Evolutionary conservation across 2,888 invertebrate species (phyloP).

Genomic region (Stenurella melanura): DNA sequence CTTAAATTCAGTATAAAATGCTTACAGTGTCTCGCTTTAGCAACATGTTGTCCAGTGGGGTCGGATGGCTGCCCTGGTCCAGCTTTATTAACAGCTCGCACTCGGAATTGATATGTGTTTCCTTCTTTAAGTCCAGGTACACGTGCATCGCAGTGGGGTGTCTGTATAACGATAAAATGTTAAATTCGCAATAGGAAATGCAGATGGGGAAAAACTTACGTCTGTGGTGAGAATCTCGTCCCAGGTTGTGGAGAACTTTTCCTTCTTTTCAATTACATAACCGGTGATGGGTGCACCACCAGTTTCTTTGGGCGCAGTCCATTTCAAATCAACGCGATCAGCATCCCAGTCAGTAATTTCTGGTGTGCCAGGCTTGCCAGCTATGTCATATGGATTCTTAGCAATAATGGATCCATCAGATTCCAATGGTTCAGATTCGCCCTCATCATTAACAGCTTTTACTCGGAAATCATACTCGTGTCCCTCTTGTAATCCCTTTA

Average conservation of each 20-base stretch:
- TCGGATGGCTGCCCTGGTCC: constrained; percentile 95
- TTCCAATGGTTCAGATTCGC: constrained; percentile 94
- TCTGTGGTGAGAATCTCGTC: constrained; percentile 86
- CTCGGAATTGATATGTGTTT: constrained; percentile 96
- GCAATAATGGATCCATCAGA: constrained; percentile 92
- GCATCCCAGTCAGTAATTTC: constrained; percentile 92
- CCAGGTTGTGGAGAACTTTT: constrained; percentile 85
- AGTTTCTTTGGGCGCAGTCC: constrained; percentile 86
- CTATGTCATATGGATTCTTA: constrained; percentile 95
- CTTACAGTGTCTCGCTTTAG: constrained; percentile 91
- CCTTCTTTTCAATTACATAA: constrained; percentile 92
- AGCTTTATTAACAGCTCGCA: constrained; percentile 95
- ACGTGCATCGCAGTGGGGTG: constrained; percentile 86
- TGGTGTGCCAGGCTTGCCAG: constrained; percentile 91
- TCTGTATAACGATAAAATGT: constrained; percentile 70
- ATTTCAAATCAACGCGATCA: constrained; percentile 89
- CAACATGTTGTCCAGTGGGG: constrained; percentile 88
- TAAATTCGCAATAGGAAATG: background rate
- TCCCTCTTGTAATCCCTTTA: constrained; percentile 91
- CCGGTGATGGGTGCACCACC: constrained; percentile 89
- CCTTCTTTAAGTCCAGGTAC: constrained; percentile 92
- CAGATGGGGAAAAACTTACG: constrained; percentile 72
- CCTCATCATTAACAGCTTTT: constrained; percentile 95
- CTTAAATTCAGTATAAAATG: constrained; percentile 58
- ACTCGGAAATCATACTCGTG: constrained; percentile 96